Evolutionary conservation across 2,113 vertebrate species (phyloP), one percentile per base, ranked within the genome.

Genomic region (Kobus ellipsiprymnus): DNA sequence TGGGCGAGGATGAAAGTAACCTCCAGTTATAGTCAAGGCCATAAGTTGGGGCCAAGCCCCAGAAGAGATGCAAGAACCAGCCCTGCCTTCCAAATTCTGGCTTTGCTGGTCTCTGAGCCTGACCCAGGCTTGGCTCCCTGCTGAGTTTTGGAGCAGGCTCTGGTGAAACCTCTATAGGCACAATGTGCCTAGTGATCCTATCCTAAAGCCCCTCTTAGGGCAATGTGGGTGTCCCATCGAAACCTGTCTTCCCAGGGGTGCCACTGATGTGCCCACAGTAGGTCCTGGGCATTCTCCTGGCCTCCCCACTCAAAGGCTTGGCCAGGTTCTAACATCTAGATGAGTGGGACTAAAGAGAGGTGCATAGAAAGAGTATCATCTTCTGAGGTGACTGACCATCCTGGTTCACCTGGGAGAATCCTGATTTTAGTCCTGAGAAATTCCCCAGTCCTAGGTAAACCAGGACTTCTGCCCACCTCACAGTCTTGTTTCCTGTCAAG

Each of bases 271-370:
- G 57, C 55, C 57, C 40, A 36, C 14, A 12, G 7, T 17, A 85
- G 36, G 74, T 6, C 4, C 12, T 3, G 25, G 46, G 8, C 44
- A 15, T 50, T 30, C 21, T 40, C 25, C 12, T n/a, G 27, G 6
- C 4, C 0, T 1, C 4, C 4, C 30, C 52, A 7, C 23, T 3
- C 25, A 48, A 29, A 91, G 87, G 19, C 9, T 6, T 2, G 54
- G 23, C 15, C 33, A 46, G 36, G 27, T 87, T 62, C 29, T 71
- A 44, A 48, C 13, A 14, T 44, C 23, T 19, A 40, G 60, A 13
- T 12, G 57, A n/a, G 36, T 2, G 13, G 80, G 48, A 7, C 21
- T 55, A 48, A 36, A n/a, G 46, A 74, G 17, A 40, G 30, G 52
- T 54, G 44, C 46, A 55, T 12, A 19, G 33, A 55, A 89, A 64